A percentile compares a stretch with the other conserved stretches of the same genome.
phyloP scores from a whole-genome alignment of 2,888 invertebrate genomes.

The Myopa tessellatipennis region DNA sequence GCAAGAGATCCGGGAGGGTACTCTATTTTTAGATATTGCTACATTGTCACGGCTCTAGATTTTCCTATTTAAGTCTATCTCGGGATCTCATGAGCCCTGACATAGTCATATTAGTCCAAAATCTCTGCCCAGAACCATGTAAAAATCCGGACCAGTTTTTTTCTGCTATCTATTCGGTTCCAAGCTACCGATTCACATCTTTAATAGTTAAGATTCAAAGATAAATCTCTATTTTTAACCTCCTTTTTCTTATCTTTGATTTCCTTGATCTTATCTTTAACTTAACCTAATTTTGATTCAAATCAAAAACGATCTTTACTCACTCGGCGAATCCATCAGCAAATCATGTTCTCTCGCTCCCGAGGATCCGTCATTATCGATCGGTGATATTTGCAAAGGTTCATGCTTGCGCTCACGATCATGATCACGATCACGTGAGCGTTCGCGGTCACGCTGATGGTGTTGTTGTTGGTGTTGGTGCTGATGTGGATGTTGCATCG shows the following conservation, averaged over 20 bases:
- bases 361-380: conserved; percentile 73
- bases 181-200: too few relatives aligned
- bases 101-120: too few relatives aligned
- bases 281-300: background rate
- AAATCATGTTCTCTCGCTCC: conserved; percentile 70
- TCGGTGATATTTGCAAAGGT: conserved; percentile 71
- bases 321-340: conserved; percentile 87
- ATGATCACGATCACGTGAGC: conserved; percentile 65
- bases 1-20: too few relatives aligned
- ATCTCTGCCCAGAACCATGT: too few relatives aligned
- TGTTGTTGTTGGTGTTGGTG: conserved; percentile 73
- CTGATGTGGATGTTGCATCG: conserved; percentile 74
- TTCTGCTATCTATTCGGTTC: too few relatives aligned
- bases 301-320: conserved; percentile 70
- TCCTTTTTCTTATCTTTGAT: background rate
- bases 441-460: conserved; percentile 69
- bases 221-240: too few relatives aligned
- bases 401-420: conserved; percentile 62
- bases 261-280: background rate
- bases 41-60: too few relatives aligned
- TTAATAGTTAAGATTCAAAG: too few relatives aligned
- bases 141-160: too few relatives aligned
- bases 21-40: too few relatives aligned
- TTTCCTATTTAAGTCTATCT: too few relatives aligned
- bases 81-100: too few relatives aligned